Conservation (phyloP, 2,888 invertebrate genomes). For the Falcaria lacertinaria region DNA sequence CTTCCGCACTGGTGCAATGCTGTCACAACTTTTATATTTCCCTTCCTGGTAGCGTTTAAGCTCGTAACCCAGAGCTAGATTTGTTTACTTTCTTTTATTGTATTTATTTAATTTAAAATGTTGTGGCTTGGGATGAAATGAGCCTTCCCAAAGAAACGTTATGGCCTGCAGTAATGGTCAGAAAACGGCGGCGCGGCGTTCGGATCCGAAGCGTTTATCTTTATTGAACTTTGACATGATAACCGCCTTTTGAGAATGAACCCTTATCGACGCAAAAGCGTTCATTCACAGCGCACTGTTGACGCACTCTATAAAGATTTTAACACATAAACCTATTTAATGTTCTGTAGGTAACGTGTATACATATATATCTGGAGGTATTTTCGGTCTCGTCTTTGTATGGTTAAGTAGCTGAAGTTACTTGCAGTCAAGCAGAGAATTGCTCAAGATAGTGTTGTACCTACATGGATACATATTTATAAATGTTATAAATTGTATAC, state of each 20-base stretch:
- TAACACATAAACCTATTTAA: background rate
- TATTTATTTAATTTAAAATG: too few relatives aligned
- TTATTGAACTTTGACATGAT: conserved; percentile 60
- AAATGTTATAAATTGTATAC: too few relatives aligned
- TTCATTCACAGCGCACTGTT: conserved; percentile 57
- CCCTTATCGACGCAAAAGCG: conserved; percentile 59
- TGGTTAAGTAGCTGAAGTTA: too few relatives aligned
- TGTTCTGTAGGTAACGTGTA: background rate
- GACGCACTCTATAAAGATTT: conserved; percentile 22
- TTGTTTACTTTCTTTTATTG: background rate
- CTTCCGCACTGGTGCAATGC: conserved; percentile 13
- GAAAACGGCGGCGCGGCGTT: conserved; percentile 11
- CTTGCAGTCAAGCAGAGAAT: too few relatives aligned
- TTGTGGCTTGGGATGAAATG: too few relatives aligned
- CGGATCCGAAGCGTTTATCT: conserved; percentile 46
- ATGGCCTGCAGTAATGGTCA: conserved; percentile 10
- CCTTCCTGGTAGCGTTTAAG: conserved; percentile 18
- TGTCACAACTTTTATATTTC: conserved; percentile 15
- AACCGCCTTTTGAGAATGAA: conserved; percentile 63
- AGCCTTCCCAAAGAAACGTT: background rate
- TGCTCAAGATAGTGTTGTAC: too few relatives aligned
- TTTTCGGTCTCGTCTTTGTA: too few relatives aligned
- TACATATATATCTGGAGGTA: too few relatives aligned
- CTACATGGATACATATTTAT: too few relatives aligned
- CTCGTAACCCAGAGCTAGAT: conserved; percentile 1